Evolutionary conservation across 1,140 invertebrate genomes (phyloP).

Genomic region (Spodoptera litura): DNA sequence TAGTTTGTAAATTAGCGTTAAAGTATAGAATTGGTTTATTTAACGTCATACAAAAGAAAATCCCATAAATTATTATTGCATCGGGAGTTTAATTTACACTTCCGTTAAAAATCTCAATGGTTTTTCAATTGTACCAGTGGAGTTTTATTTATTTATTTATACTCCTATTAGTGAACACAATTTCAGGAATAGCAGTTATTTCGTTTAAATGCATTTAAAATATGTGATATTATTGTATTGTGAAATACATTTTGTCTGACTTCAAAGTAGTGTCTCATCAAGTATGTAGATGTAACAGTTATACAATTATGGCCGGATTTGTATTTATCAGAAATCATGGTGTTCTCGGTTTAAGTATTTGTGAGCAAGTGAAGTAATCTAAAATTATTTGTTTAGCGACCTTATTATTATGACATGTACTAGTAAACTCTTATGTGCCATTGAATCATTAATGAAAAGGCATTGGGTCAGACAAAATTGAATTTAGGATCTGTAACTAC

Average conservation of each 20-base stretch:
- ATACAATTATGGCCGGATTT: constrained; percentile 69
- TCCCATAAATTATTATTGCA: constrained; percentile 86
- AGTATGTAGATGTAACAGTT: constrained; percentile 74
- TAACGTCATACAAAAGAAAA: constrained; percentile 84
- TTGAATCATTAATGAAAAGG: constrained; percentile 63
- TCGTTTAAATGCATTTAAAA: constrained; percentile 83
- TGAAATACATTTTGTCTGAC: constrained; percentile 85
- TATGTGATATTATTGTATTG: constrained; percentile 85
- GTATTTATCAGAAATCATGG: constrained; percentile 46
- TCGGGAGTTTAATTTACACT: constrained; percentile 81
- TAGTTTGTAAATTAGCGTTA: constrained; percentile 85
- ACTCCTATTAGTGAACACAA: constrained; percentile 58
- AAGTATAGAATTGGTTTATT: constrained; percentile 86
- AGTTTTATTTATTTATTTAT: constrained; percentile 83
- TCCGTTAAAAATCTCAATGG: constrained; percentile 86
- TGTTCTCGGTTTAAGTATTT: constrained; percentile 34
- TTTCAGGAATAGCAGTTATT: constrained; percentile 68
- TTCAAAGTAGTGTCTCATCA: constrained; percentile 80
- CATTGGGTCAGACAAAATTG: constrained; percentile 84
- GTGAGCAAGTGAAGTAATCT: constrained; percentile 20
- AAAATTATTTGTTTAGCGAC: constrained; percentile 7
- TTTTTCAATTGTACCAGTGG: constrained; percentile 85
- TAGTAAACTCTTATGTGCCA: constrained; percentile 67
- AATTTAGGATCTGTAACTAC: constrained; percentile 70
- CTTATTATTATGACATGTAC: constrained; percentile 47